Base-by-base conservation (phyloP, 2,888 invertebrate genomes). In the Barypeithes pellucidus region DNA sequence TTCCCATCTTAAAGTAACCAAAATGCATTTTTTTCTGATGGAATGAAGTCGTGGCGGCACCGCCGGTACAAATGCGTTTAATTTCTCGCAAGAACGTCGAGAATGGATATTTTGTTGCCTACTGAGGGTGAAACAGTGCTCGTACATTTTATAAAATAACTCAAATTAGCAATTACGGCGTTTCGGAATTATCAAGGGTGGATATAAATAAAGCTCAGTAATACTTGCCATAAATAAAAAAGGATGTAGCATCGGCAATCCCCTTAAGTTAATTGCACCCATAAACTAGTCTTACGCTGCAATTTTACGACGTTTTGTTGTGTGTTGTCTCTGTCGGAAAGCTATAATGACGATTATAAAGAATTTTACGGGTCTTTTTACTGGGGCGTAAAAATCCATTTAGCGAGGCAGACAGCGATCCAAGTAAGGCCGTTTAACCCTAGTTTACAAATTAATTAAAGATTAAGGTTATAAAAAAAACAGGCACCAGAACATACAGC, bases 261-360 rank as follows among this genome's bases (percentile, higher is more conserved):
- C 73, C 67, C 43, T 67, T 69, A 75, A 75, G 72, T 75, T 75
- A 75, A 75, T 75, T 75, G 61, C 75, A 39, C 66, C 72, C 72
- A 75, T 75, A 75, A 75, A 75, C 16, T 54, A 67, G 75, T 45
- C 67, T 67, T 67, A 59, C 63, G 63, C 67, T 72, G 75, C 75
- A 75, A 54, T 71, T 75, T 75, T 72, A 75, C 57, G 63, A 67
- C 62, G 14, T 67, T 72, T 75, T 75, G 67, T 75, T 75, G 70
- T 69, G 61, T 66, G 69, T 70, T 67, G 70, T 50, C 50, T 50
- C 63, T 52, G 65, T 65, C 33, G 50, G 50, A 66, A 65, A 47
- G 41, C 69, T 66, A 41, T 73, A 73, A 69, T 69, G 73, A 73
- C 65, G 73, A 57, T 54, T 52, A 68, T 73, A 73, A 73, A 68